These are phyloP conservation scores for Subanguina moxae DNA, from an alignment of 1,140 invertebrate genomes.

Conservation along the genomic window DNA sequence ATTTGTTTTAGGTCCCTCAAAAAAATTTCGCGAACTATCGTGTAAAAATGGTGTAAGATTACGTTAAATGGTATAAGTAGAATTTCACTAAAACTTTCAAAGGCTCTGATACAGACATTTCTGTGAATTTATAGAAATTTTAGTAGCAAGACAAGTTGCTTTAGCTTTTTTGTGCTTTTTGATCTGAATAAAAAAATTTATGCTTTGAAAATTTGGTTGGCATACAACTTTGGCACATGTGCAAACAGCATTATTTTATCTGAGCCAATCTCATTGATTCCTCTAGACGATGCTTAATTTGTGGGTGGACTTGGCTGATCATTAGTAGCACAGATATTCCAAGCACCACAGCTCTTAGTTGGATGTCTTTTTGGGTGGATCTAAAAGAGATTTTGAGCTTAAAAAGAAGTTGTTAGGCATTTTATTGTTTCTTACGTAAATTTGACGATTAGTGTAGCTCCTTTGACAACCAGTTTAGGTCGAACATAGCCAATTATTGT, in stretches of 20 bases:
- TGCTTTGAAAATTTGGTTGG: too few relatives aligned
- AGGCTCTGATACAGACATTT: too few relatives aligned
- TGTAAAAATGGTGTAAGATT: too few relatives aligned
- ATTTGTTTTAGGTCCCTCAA: too few relatives aligned
- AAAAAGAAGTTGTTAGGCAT: background rate
- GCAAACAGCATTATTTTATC: background rate
- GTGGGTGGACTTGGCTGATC: conserved; percentile 19
- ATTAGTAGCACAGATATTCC: conserved; percentile 17
- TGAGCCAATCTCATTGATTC: conserved; percentile 4
- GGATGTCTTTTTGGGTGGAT: conserved; percentile 21
- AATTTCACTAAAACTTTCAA: too few relatives aligned
- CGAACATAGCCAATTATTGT: conserved; percentile 45
- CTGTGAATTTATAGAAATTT: too few relatives aligned
- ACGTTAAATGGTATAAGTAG: too few relatives aligned
- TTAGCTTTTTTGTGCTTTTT: too few relatives aligned
- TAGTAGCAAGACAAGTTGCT: too few relatives aligned
- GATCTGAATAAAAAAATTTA: too few relatives aligned
- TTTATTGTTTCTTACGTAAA: conserved; percentile 32
- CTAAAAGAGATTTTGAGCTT: background rate
- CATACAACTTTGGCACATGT: too few relatives aligned
- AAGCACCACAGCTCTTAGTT: conserved; percentile 20
- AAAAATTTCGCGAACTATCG: too few relatives aligned
- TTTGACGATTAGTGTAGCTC: conserved; percentile 43
- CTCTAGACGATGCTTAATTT: conserved; percentile 5
- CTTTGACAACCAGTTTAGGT: conserved; percentile 42